phyloP scores from a whole-genome alignment of 2,888 invertebrate genomes.

The Pyrrhosoma nymphula region DNA sequence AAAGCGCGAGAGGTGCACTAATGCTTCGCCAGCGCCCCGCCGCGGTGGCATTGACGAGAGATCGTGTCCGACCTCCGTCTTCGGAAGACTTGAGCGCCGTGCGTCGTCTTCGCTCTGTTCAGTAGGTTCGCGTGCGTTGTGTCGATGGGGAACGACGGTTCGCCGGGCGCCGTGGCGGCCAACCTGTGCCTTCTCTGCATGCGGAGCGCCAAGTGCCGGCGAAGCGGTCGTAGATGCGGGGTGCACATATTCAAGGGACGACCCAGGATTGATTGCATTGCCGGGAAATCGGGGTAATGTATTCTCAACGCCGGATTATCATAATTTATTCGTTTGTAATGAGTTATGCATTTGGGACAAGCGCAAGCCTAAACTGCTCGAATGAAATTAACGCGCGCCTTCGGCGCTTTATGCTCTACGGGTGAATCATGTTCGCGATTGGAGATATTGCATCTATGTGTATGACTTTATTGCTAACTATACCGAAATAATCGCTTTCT shows the following conservation, averaged over 20 bases:
- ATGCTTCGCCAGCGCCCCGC: background rate
- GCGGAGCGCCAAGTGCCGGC: background rate
- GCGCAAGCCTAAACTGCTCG: background rate
- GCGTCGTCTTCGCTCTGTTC: background rate
- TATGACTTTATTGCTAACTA: too few relatives aligned
- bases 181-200: background rate
- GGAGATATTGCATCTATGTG: too few relatives aligned
- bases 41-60: background rate
- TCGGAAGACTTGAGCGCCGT: background rate
- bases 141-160: background rate
- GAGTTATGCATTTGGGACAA: background rate
- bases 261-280: background rate
- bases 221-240: background rate
- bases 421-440: background rate
- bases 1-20: background rate
- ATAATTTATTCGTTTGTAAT: background rate
- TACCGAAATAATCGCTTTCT: too few relatives aligned
- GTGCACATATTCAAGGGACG: background rate
- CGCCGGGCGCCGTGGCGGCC: background rate
- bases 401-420: background rate
- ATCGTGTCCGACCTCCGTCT: background rate
- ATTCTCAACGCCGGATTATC: background rate
- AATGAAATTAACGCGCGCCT: background rate
- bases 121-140: background rate
- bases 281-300: slow-evolving; percentile 1